Percentiles rank a stretch among this genome's conserved stretches.
Evolutionary conservation across 2,113 vertebrate genomes (phyloP).

Genomic region (Mohoua ochrocephala): DNA sequence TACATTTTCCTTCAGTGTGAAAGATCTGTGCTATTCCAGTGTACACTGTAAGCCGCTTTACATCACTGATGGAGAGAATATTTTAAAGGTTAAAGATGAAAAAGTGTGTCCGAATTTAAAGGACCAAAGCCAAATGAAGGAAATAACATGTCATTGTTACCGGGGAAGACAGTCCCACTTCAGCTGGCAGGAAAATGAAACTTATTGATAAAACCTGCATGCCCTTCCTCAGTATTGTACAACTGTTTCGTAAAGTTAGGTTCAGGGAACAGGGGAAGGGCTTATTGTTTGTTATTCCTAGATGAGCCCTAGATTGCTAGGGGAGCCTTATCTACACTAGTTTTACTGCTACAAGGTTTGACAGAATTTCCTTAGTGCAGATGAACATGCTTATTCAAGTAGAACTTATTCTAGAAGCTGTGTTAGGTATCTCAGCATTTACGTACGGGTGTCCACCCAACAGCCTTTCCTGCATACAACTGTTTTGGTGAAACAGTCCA

Average conservation of each 20-base stretch:
- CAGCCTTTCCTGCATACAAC: background rate
- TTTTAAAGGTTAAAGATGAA: background rate
- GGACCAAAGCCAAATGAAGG: background rate
- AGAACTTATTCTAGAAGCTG: background rate
- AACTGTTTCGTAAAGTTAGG: background rate
- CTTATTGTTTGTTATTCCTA: background rate
- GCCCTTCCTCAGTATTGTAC: background rate
- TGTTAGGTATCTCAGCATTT: background rate
- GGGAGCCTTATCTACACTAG: background rate
- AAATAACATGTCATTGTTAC: background rate
- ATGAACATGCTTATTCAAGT: background rate
- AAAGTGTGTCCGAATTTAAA: background rate
- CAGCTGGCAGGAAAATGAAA: background rate
- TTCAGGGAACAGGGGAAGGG: background rate
- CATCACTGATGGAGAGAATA: background rate
- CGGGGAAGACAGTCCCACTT: background rate
- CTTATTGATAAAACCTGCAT: background rate
- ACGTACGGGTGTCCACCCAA: background rate
- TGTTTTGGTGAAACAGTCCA: conserved; percentile 11
- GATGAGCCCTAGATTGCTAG: background rate
- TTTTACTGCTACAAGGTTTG: background rate
- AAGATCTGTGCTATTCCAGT: background rate
- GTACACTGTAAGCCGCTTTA: background rate
- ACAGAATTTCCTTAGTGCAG: background rate
- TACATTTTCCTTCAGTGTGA: background rate